Conservation (phyloP, 1,140 invertebrate species). For the Phymastichus coffea region DNA sequence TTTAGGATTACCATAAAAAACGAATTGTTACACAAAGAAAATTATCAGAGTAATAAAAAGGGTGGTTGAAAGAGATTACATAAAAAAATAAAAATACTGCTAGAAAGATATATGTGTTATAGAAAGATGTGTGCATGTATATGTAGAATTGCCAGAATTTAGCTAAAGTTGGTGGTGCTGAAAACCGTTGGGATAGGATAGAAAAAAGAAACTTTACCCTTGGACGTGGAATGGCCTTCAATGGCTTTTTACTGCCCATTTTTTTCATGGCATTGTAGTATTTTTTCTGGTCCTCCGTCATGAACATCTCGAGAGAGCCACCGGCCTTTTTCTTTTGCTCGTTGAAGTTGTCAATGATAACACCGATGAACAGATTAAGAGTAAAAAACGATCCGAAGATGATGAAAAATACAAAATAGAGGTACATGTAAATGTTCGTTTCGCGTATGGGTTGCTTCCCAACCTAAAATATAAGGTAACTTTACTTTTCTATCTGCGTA, state of each 20-base stretch:
- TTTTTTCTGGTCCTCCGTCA: conserved; percentile 99
- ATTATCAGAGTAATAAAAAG: neutral
- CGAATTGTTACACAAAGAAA: neutral
- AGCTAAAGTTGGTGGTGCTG: too few relatives aligned
- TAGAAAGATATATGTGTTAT: neutral
- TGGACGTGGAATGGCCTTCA: conserved; percentile 96
- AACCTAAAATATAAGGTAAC: conserved; percentile 60
- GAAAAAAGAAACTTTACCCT: conserved; percentile 69
- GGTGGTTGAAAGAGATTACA: neutral
- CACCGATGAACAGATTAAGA: conserved; percentile 90
- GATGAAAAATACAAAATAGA: conserved; percentile 95
- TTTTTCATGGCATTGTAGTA: conserved; percentile 99
- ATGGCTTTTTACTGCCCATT: conserved; percentile 96
- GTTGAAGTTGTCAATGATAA: conserved; percentile 92
- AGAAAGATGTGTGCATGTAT: neutral
- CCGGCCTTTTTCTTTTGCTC: conserved; percentile 99
- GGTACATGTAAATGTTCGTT: conserved; percentile 94
- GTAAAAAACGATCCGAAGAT: conserved; percentile 92
- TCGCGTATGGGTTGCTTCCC: conserved; percentile 90
- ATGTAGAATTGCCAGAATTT: too few relatives aligned
- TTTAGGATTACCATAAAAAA: neutral
- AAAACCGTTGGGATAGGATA: too few relatives aligned
- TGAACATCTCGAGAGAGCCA: conserved; percentile 98
- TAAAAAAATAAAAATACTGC: neutral
- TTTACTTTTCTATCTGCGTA: neutral